Evolutionary conservation across 1,140 invertebrate genomes (phyloP).

Genomic region (Sycophila sp.): DNA sequence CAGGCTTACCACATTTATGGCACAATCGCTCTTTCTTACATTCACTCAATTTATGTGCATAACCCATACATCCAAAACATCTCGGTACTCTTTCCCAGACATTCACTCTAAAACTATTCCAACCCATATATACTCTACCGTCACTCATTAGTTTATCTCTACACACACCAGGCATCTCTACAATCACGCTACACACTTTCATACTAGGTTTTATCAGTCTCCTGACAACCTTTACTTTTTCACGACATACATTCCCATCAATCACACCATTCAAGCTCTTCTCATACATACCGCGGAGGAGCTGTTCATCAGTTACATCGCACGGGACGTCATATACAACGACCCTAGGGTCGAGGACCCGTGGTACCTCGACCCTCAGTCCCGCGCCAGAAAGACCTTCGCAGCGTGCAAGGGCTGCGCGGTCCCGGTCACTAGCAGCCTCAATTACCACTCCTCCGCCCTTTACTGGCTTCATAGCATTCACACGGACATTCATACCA

Average conservation of each 20-base stretch:
- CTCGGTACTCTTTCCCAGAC: neutral
- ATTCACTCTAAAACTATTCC: neutral
- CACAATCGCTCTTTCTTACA: neutral
- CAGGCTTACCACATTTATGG: neutral
- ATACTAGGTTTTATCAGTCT: neutral
- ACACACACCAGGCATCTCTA: neutral
- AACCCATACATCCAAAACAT: neutral
- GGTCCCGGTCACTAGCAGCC: neutral
- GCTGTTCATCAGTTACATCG: neutral
- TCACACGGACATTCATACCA: constrained; percentile 29
- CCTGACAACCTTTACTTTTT: neutral
- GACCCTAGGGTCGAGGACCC: neutral
- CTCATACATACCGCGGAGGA: neutral
- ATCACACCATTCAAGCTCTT: neutral
- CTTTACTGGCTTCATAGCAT: constrained; percentile 44
- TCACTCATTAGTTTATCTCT: neutral
- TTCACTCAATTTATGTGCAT: neutral
- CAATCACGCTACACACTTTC: neutral
- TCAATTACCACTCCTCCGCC: neutral
- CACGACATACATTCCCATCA: neutral
- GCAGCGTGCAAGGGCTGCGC: neutral
- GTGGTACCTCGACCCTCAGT: neutral
- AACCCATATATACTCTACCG: neutral
- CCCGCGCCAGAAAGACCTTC: neutral
- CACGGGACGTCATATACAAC: neutral